Base-by-base conservation (phyloP, 1,140 invertebrate species). In the Lethrus apterus region DNA sequence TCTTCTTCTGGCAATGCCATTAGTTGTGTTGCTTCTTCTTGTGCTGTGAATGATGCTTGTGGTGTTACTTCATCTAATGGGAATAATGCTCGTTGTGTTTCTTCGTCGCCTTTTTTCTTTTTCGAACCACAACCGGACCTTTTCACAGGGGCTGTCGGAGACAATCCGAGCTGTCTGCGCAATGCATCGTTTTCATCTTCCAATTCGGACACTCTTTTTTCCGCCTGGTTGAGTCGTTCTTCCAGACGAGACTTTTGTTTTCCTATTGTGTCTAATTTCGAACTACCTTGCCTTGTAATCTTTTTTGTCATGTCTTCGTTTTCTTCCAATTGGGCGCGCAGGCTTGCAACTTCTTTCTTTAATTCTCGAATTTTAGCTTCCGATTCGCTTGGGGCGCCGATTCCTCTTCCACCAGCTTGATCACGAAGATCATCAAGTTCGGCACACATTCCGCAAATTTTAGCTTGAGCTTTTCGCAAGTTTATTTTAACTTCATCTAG, bases 361-460 rank as follows among this genome's bases (percentile, higher is more conserved):
- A 21, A 7, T 21, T 38, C 4, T 38, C 13, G 35, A 38, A 21
- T 13, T 38, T n/a, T n/a, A n/a, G n/a, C n/a, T n/a, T n/a, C n/a
- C n/a, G n/a, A n/a, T n/a, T n/a, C n/a, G n/a, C n/a, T n/a, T n/a
- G n/a, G n/a, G n/a, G n/a, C n/a, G n/a, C n/a, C n/a, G n/a, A n/a
- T n/a, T n/a, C n/a, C n/a, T n/a, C n/a, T n/a, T n/a, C n/a, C n/a
- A n/a, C n/a, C n/a, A n/a, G n/a, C n/a, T n/a, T n/a, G n/a, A n/a
- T n/a, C n/a, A n/a, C n/a, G n/a, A n/a, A n/a, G n/a, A n/a, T n/a
- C n/a, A n/a, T n/a, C n/a, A n/a, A n/a, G n/a, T n/a, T n/a, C n/a
- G n/a, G n/a, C n/a, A n/a, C n/a, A n/a, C n/a, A n/a, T n/a, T n/a
- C n/a, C 35, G 2, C 17, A 10, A 38, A 19, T 11, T 38, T 23